A percentile compares a stretch with the other conserved stretches of the same genome.
Evolutionary conservation across 2,797 vertebrate genomes (phyloP).

Genomic region (Smutsia temminckii): DNA sequence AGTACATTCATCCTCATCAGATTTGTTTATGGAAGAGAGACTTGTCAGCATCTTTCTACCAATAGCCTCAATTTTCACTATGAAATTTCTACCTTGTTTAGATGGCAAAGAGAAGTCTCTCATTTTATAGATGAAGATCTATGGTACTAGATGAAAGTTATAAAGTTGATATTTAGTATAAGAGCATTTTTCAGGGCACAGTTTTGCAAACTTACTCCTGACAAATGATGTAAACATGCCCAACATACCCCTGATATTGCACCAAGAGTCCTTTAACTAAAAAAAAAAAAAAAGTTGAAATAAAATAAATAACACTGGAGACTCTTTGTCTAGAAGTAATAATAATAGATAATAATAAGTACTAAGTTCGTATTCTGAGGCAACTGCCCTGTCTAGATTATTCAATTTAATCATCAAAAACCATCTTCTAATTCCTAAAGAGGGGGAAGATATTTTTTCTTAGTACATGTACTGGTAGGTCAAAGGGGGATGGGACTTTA

Average conservation of each 20-base stretch:
- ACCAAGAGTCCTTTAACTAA: not conserved
- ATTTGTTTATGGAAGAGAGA: not conserved
- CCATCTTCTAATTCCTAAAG: no score
- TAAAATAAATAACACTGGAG: not conserved
- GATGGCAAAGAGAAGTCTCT: not conserved
- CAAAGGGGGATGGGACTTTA: no score
- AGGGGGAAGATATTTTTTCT: no score
- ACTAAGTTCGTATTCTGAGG: not conserved
- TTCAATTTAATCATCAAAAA: not conserved
- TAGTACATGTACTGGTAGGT: no score
- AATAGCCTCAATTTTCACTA: not conserved
- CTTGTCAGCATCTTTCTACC: not conserved
- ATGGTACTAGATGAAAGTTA: not conserved
- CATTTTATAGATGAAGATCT: not conserved
- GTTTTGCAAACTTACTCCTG: not conserved
- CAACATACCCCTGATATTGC: not conserved
- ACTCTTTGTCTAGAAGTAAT: not conserved
- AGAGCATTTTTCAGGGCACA: not conserved
- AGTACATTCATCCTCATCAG: slow-evolving; percentile 18
- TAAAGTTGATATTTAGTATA: not conserved
- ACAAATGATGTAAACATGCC: not conserved
- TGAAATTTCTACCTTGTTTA: not conserved
- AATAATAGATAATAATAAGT: not conserved
- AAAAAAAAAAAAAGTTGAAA: not conserved
- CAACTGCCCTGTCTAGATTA: not conserved